Percentiles rank a stretch among this genome's conserved stretches.
These are phyloP conservation scores for Sorex araneus DNA, from an alignment of 2,113 vertebrate species.

Conservation along the genomic window DNA sequence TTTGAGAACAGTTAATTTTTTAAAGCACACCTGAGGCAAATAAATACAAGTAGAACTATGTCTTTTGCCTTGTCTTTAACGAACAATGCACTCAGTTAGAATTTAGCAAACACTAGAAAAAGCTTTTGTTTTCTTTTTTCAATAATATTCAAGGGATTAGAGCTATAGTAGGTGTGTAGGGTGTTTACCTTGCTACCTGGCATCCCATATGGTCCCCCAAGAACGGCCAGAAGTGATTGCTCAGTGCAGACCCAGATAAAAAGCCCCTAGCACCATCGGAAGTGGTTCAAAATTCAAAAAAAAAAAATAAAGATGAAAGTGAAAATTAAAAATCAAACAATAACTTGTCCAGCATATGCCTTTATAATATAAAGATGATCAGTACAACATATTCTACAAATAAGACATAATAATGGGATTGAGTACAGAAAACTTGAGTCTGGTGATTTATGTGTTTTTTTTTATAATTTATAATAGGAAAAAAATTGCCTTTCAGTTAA, in stretches of 20 bases:
- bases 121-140: neutral
- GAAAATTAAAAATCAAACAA: neutral
- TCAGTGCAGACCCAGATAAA: too few relatives aligned
- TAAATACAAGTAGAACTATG: too few relatives aligned
- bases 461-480: neutral
- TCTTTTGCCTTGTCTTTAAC: too few relatives aligned
- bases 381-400: neutral
- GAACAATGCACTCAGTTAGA: neutral
- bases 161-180: too few relatives aligned
- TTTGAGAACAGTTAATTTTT: neutral
- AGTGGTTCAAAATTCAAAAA: neutral
- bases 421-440: slow-evolving; percentile 13
- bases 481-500: neutral
- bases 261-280: too few relatives aligned
- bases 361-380: too few relatives aligned
- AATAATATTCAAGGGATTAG: too few relatives aligned
- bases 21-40: neutral
- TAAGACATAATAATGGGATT: neutral
- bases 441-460: neutral
- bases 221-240: too few relatives aligned
- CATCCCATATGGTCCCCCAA: too few relatives aligned
- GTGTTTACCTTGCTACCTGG: too few relatives aligned
- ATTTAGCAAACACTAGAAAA: neutral
- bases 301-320: neutral
- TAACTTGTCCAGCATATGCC: neutral